Evolutionary conservation across 2,888 invertebrate genomes (phyloP).

Genomic region (Hirtodrosophila alboralis): DNA sequence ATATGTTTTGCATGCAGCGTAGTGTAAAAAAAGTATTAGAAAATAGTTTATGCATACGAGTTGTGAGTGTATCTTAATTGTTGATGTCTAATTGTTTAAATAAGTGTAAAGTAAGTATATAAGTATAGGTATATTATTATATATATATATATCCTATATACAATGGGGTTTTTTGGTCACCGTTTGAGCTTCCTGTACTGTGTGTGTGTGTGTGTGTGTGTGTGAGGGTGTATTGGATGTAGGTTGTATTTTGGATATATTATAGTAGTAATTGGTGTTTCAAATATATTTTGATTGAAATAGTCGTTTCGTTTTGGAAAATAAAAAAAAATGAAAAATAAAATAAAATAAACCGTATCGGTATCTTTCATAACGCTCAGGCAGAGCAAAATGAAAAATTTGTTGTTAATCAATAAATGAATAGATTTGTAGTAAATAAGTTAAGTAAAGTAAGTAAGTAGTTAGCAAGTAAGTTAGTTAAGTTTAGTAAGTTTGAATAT

Average conservation of each 20-base stretch:
- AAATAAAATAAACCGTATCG: too few relatives aligned
- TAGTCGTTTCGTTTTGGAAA: conserved; percentile 34
- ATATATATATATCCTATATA: conserved; percentile 14
- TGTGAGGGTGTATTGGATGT: neutral
- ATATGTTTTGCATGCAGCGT: conserved; percentile 45
- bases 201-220: neutral
- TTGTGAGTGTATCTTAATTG: conserved; percentile 31
- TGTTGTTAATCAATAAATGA: conserved; percentile 26
- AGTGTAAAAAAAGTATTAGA: conserved; percentile 38
- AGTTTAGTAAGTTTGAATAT: conserved; percentile 74
- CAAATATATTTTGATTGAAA: conserved; percentile 29
- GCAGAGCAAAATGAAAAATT: conserved; percentile 9
- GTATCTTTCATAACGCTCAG: conserved; percentile 40
- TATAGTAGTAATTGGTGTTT: conserved; percentile 20
- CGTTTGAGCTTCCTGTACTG: conserved; percentile 1
- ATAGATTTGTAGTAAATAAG: conserved; percentile 40
- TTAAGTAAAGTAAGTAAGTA: conserved; percentile 66
- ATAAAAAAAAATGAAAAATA: conserved; percentile 42
- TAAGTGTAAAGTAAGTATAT: conserved; percentile 8
- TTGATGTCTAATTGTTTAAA: conserved; percentile 27
- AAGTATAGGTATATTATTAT: conserved; percentile 9
- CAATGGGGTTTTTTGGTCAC: conserved; percentile 13
- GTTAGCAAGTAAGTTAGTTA: conserved; percentile 68
- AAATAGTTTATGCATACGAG: conserved; percentile 42
- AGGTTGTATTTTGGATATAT: conserved; percentile 4